Base-by-base conservation (phyloP, 92 coral and sea anemone genomes). In the Muricea muricata region DNA sequence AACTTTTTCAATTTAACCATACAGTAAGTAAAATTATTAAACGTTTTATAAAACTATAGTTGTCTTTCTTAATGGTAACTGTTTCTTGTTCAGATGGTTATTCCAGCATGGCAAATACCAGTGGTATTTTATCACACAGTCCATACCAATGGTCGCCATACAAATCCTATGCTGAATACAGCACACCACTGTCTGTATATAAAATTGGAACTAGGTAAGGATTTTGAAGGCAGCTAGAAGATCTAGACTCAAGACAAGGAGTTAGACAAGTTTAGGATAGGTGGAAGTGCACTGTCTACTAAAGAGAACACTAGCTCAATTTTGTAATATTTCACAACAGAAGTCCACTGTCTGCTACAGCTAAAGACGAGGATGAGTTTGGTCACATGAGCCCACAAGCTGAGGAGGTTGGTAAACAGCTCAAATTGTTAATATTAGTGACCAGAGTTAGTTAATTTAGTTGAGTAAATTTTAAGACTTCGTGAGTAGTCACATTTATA, bases 201-300 rank as follows among this genome's bases (percentile, higher is more conserved):
- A 93, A 97, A 82, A 89, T 93, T 86, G 98, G 97, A 28, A 89
- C 97, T 45, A 93, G 98, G 98, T 95, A 83, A 9, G 55, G n/a
- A n/a, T n/a, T n/a, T n/a, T n/a, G n/a, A n/a, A n/a, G n/a, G n/a
- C n/a, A n/a, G n/a, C n/a, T n/a, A n/a, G n/a, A n/a, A n/a, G n/a
- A n/a, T n/a, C n/a, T n/a, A n/a, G n/a, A n/a, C n/a, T n/a, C n/a
- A n/a, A n/a, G n/a, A n/a, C n/a, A n/a, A n/a, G n/a, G n/a, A n/a
- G n/a, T n/a, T n/a, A n/a, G n/a, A n/a, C n/a, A n/a, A n/a, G n/a
- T n/a, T n/a, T n/a, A n/a, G n/a, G n/a, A n/a, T n/a, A n/a, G n/a
- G n/a, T n/a, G n/a, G n/a, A n/a, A n/a, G n/a, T n/a, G n/a, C n/a
- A n/a, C n/a, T n/a, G n/a, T n/a, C n/a, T n/a, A n/a, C n/a, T n/a